Percentiles rank a stretch among this genome's conserved stretches.
Conservation (phyloP, 2,113 vertebrate species). For the Oenanthe oenanthe region DNA sequence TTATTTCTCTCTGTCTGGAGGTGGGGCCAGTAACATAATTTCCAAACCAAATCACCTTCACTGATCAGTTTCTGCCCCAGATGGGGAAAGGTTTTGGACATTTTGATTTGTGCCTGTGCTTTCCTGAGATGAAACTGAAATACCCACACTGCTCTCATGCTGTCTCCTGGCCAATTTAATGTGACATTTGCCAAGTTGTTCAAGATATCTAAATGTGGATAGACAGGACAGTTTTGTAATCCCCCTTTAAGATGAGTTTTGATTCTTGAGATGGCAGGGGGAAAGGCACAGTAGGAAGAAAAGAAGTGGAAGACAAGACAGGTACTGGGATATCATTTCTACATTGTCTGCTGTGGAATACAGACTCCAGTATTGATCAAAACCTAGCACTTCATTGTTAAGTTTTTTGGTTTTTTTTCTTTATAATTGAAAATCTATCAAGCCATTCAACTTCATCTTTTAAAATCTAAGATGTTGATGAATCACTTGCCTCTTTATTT, state of each 20-base stretch:
- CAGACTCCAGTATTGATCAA: background rate
- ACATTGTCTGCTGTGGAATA: background rate
- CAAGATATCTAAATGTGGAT: background rate
- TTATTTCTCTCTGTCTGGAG: background rate
- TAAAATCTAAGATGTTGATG: background rate
- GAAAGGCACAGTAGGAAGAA: background rate
- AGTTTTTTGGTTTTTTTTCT: background rate
- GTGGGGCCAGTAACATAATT: background rate
- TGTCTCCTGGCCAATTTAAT: background rate
- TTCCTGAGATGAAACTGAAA: background rate
- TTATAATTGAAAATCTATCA: background rate
- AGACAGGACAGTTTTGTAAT: background rate
- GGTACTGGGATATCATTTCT: background rate
- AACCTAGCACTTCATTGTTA: background rate
- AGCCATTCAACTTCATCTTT: background rate
- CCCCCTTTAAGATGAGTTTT: background rate
- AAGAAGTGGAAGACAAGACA: background rate
- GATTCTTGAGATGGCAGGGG: background rate
- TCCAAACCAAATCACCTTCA: background rate
- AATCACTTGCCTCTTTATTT: conserved; percentile 11
- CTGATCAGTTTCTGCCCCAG: background rate
- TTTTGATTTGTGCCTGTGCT: background rate
- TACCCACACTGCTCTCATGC: background rate
- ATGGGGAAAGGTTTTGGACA: background rate
- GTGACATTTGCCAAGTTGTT: background rate